Conservation (phyloP, 2,113 vertebrate genomes). For the crab-eating macaque (Macaca fascicularis) region DNA sequence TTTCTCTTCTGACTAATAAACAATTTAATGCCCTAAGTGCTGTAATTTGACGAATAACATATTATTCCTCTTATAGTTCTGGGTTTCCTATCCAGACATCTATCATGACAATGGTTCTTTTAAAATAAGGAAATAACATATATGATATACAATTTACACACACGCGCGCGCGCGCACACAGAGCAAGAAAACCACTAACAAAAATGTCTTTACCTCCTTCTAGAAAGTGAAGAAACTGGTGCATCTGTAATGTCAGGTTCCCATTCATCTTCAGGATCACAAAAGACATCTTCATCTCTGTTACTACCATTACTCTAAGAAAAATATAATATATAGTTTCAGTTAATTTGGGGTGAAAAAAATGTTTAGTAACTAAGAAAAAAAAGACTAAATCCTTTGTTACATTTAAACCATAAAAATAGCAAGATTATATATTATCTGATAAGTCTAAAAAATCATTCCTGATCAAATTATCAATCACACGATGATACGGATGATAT, state of each 20-base stretch:
- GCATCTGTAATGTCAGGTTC: conserved; percentile 92
- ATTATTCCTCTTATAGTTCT: not conserved
- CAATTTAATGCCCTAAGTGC: not conserved
- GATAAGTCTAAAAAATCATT: not conserved
- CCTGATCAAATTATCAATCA: not conserved
- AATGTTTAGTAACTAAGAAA: not conserved
- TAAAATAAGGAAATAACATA: not conserved
- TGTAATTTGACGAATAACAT: not conserved
- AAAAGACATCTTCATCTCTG: conserved; percentile 92
- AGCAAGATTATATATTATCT: not conserved
- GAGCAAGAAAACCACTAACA: not conserved
- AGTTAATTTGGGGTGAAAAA: not conserved
- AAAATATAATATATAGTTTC: not conserved
- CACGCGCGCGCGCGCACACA: not conserved
- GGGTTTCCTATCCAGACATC: not conserved
- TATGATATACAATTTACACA: not conserved
- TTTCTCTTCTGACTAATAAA: not conserved
- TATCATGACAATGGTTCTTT: not conserved
- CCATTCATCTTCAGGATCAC: conserved; percentile 95
- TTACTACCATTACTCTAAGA: conserved; percentile 85
- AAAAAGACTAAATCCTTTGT: not conserved
- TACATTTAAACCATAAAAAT: not conserved
- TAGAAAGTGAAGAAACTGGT: conserved; percentile 88
- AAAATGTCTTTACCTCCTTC: conserved; percentile 88
- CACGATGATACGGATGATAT: not conserved